Conservation (phyloP, 2,113 vertebrate genomes). For the Oryzias woworae region DNA sequence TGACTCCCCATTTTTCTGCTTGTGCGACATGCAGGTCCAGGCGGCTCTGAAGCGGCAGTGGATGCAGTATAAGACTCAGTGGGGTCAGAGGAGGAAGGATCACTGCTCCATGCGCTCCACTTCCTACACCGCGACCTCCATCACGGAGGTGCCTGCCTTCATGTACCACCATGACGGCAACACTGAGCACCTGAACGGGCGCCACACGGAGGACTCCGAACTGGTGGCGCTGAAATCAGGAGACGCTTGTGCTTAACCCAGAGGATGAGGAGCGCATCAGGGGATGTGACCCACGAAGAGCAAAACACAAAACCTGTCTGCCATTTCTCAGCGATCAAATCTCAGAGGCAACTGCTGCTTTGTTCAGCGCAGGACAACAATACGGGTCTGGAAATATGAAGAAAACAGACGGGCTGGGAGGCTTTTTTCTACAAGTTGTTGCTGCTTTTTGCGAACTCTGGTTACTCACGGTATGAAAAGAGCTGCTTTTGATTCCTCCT, state of each 20-base stretch:
- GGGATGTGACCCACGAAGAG: neutral
- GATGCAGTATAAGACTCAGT: slow-evolving; percentile 88
- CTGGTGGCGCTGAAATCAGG: slow-evolving; percentile 82
- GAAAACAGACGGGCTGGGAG: slow-evolving; percentile 23
- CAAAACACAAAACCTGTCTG: neutral
- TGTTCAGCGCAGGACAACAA: slow-evolving; percentile 33
- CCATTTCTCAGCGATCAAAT: slow-evolving; percentile 27
- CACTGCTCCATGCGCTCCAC: slow-evolving; percentile 85
- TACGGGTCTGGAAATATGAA: slow-evolving; percentile 25
- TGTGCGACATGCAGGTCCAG: slow-evolving; percentile 82
- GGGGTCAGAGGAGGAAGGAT: slow-evolving; percentile 85
- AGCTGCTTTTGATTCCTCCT: slow-evolving; percentile 58
- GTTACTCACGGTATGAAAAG: slow-evolving; percentile 35
- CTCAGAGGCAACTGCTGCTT: slow-evolving; percentile 23
- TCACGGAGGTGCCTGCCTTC: slow-evolving; percentile 85
- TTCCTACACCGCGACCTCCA: slow-evolving; percentile 87
- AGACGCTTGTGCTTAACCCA: slow-evolving; percentile 82
- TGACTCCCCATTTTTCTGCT: slow-evolving; percentile 1
- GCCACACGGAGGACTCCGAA: slow-evolving; percentile 81
- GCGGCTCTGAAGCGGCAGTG: slow-evolving; percentile 89
- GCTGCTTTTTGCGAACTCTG: slow-evolving; percentile 49
- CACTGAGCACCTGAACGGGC: slow-evolving; percentile 82
- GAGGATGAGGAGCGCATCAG: neutral
- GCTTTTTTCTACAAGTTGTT: slow-evolving; percentile 52
- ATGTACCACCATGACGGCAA: slow-evolving; percentile 84